Base-by-base conservation (phyloP, 1,140 invertebrate species). In the Drosophila ananassae region DNA sequence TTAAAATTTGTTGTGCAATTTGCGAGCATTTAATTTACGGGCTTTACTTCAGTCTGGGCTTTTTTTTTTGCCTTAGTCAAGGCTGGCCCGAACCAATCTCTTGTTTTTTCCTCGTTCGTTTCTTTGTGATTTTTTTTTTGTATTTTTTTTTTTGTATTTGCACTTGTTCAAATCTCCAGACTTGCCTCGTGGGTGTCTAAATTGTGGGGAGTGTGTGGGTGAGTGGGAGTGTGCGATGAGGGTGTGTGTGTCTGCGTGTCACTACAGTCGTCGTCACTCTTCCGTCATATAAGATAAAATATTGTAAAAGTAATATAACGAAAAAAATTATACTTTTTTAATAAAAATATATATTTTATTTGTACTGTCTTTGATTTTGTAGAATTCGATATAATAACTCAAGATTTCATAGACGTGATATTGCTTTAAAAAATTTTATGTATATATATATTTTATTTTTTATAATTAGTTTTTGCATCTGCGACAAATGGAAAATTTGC, bases 81-180 rank as follows among this genome's bases (percentile, higher is more conserved):
- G 77, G 71, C 69, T 53, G 44, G 37, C 32, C 54, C 22, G 50
- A 55, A 52, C 56, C 54, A 66, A 66, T 58, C 41, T 59, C 51
- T 56, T 62, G 25, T 44, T n/a, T 37, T 77, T 44, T 34, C n/a
- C 39, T 34, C 22, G 5, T 21, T 47, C 44, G 57, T 32, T 62
- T 73, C 51, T 17, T 62, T 12, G 13, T 41, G 32, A n/a, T n/a
- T n/a, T n/a, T n/a, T n/a, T n/a, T 21, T 25, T 17, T 17, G n/a
- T 25, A 17, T 71, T 54, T 60, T 37, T 4, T 48, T 58, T 56
- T 73, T 61, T 73, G 57, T 68, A 47, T 84, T 62, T 87, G 69
- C 81, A 85, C 78, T 85, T 85, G 81, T 82, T 74, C 81, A 85
- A 87, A 85, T 87, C 78, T 87, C 58, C 74, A 78, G 78, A 76